Base-by-base conservation (phyloP, 2,113 vertebrate species). In the Bombycilla garrulus region DNA sequence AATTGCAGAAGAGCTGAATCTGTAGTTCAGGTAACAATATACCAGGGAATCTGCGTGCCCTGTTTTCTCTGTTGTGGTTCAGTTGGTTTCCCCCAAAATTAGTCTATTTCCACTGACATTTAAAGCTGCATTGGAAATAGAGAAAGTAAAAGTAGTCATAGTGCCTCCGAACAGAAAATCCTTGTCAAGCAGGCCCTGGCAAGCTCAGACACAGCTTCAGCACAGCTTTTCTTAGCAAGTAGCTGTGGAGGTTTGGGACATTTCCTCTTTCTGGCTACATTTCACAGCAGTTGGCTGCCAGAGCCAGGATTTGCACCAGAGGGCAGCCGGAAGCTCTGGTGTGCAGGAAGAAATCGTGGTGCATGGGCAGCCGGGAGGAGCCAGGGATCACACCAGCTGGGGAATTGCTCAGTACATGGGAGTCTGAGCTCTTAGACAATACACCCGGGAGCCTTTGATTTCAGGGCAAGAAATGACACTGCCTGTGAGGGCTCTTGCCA, bases 361-460 rank as follows among this genome's bases (percentile, higher is more conserved):
- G 56, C 26, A 2, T 0, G 15, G 45, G 42, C 1, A 2, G 24
- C 2, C 29, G 67, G 58, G 36, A 53, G 44, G 67, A 60, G 72
- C 24, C 4, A 0, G 40, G 42, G 15, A 21, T 28, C 53, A 18
- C 8, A 44, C 6, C 36, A 2, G 17, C 17, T 12, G 10, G 61
- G 31, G 35, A 60, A 65, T 8, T 62, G 60, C 65, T 74, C 45
- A 8, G n/a, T 5, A 9, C 24, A 6, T 6, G 13, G 3, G 9
- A 56, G 25, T 8, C 18, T 33, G 38, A 82, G 38, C 13, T 71
- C 71, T 76, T 13, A 22, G n/a, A 10, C 13, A 15, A 2, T 21
- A 4, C 21, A 17, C 33, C 40, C 0, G 0, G 10, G 16, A 53
- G 3, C 11, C 29, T 36, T 72, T 23, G 45, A 12, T 36, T 44